Conservation (phyloP, 2,797 vertebrate genomes). For the Semotilus atromaculatus region DNA sequence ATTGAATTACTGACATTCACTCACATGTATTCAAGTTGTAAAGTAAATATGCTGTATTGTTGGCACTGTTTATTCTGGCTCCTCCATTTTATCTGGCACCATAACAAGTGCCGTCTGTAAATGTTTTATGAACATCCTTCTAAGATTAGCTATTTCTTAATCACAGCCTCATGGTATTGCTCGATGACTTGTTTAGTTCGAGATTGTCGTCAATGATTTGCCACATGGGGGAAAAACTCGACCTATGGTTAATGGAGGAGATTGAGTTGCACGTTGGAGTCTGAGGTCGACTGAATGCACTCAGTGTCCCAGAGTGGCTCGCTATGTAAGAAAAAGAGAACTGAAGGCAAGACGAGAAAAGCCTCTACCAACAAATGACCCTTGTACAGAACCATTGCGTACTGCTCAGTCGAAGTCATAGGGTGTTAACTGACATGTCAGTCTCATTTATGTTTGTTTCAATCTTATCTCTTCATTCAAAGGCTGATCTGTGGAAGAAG, state of each 20-base stretch:
- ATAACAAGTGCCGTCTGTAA: slow-evolving; percentile 69
- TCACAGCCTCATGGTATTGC: slow-evolving; percentile 54
- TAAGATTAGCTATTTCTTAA: slow-evolving; percentile 53
- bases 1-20: neutral
- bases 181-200: slow-evolving; percentile 53
- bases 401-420: neutral
- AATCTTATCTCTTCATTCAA: slow-evolving; percentile 41
- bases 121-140: slow-evolving; percentile 70
- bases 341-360: neutral
- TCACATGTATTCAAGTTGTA: neutral
- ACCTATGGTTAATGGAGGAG: slow-evolving; percentile 48
- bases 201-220: slow-evolving; percentile 63
- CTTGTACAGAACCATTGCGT: neutral
- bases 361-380: neutral
- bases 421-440: neutral
- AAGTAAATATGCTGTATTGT: neutral
- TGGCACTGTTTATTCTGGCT: neutral
- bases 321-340: neutral
- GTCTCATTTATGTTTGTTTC: neutral
- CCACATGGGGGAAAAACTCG: slow-evolving; percentile 66
- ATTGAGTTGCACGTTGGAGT: slow-evolving; percentile 59
- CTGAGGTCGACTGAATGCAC: slow-evolving; percentile 65
- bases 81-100: slow-evolving; percentile 13
- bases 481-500: slow-evolving; percentile 82
- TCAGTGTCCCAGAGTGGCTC: neutral